Base-by-base conservation (phyloP, 2,113 vertebrate species). In the Prietella phreatophila region DNA sequence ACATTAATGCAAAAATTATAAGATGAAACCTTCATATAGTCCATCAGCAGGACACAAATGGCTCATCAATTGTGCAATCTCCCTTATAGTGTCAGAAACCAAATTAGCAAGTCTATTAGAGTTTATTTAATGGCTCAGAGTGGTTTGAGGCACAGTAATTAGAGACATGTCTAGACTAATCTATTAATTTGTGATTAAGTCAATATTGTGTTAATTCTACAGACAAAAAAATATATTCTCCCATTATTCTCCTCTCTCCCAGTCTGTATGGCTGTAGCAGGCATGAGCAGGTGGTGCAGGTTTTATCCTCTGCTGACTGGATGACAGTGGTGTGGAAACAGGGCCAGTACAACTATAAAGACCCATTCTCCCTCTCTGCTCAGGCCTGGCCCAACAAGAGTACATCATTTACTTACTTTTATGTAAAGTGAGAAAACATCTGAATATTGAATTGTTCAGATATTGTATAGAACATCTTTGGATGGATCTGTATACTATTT, bases 251-350 rank as follows among this genome's bases (percentile, higher is more conserved):
- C n/a, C 9, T 58, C 17, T 20, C 50, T 30, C 17, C 81, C 56
- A 84, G 98, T 82, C 93, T 97, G 86, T 97, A 97, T 0, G 97
- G 97, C 87, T 99, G 98, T 95, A 99, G 96, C 88, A 94, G 96
- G 36, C 96, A 96, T 83, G 97, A 99, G 90, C 95, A 93, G 0
- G 60, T 95, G 6, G 93, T 97, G 69, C 95, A 95, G 82, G 93
- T 99, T 22, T 89, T 99, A 89, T 97, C 97, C 0, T 99, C 98
- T 0, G 95, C 95, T 1, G 93, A 96, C 0, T 91, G 96, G 93
- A 98, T 99, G 97, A 96, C 97, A 0, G 92, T 99, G 86, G 93
- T 99, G 84, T 99, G 98, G 97, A 98, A 97, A 92, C 96, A 97
- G 93, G 97, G 96, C n/a, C 93, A 96, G 86, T 96, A 98, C 93